Evolutionary conservation across 2,797 vertebrate species (phyloP).

Genomic region (Leptodactylus fallax): DNA sequence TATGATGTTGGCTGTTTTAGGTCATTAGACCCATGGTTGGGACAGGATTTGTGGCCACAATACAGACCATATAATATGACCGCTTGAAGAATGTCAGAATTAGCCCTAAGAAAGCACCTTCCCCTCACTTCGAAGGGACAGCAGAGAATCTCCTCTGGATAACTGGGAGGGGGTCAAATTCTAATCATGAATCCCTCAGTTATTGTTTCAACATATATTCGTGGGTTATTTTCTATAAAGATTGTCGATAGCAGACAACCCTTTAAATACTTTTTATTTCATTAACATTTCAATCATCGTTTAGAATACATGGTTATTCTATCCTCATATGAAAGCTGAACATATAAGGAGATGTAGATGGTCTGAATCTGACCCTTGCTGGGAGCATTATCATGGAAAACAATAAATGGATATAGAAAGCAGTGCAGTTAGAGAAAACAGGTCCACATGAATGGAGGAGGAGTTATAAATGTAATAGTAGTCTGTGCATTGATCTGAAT

Average conservation of each 20-base stretch:
- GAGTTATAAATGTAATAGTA: slow-evolving; percentile 33
- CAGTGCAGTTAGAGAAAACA: slow-evolving; percentile 14
- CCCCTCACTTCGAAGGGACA: not conserved
- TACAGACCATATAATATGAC: too few relatives aligned
- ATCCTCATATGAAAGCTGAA: not conserved
- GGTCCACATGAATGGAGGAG: slow-evolving; percentile 16
- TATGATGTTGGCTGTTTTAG: too few relatives aligned
- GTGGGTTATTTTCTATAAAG: not conserved
- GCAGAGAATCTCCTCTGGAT: not conserved
- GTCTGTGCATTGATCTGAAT: slow-evolving; percentile 27
- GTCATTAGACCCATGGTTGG: too few relatives aligned
- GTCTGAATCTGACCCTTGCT: not conserved
- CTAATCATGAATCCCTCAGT: too few relatives aligned
- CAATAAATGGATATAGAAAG: slow-evolving; percentile 3
- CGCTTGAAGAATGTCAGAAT: too few relatives aligned
- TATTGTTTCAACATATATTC: not conserved
- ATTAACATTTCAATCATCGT: not conserved
- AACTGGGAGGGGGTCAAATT: not conserved
- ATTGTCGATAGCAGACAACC: not conserved
- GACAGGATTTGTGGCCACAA: too few relatives aligned
- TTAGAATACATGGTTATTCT: not conserved
- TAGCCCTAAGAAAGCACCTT: too few relatives aligned
- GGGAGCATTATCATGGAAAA: not conserved
- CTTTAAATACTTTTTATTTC: not conserved
- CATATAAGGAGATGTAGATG: not conserved